Evolutionary conservation across 2,797 vertebrate genomes (phyloP).

Genomic region (Lepus oiostolus): DNA sequence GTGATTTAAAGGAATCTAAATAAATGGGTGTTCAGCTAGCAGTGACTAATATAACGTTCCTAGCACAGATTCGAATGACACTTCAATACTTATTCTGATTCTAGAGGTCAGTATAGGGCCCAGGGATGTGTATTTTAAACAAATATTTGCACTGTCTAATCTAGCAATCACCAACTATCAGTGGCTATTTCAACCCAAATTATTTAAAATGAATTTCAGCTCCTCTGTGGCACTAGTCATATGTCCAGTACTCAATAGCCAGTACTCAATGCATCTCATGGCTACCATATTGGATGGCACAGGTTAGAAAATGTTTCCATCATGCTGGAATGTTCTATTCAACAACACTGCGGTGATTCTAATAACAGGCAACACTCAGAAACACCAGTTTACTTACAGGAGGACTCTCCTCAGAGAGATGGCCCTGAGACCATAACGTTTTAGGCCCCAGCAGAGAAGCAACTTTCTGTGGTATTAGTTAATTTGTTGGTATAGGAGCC

Average conservation of each 20-base stretch:
- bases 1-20: conserved; percentile 49
- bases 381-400: conserved; percentile 59
- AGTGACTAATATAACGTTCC: conserved; percentile 33
- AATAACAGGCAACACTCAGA: not conserved
- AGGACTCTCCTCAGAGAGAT: not conserved
- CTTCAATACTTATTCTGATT: not conserved
- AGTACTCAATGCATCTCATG: not conserved
- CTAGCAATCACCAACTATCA: not conserved
- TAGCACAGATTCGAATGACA: conserved; percentile 27
- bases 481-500: conserved; percentile 46
- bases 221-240: conserved; percentile 6
- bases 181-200: conserved; percentile 24
- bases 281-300: not conserved
- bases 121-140: not conserved
- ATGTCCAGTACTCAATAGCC: conserved; percentile 36
- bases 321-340: not conserved
- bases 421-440: not conserved
- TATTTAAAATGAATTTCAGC: conserved; percentile 45
- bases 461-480: conserved; percentile 2
- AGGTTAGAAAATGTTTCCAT: conserved; percentile 9
- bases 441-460: not conserved
- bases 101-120: not conserved
- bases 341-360: not conserved
- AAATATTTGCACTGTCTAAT: not conserved
- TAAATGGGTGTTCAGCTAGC: conserved; percentile 25